Base-by-base conservation (phyloP, 2,113 vertebrate species). In the Xiphophorus maculatus region DNA sequence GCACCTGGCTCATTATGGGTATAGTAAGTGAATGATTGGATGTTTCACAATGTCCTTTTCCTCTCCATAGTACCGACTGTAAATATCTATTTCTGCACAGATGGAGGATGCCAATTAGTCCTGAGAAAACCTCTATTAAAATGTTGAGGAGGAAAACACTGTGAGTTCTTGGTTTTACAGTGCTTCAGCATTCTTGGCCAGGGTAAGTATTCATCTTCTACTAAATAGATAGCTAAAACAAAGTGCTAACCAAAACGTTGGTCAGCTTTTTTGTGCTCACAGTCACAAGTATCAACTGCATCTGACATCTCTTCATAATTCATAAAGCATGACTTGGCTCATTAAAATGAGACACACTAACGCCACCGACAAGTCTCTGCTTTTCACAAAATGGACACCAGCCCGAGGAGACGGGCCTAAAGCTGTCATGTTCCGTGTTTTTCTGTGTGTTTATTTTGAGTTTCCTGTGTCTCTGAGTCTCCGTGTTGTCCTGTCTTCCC, bases 321-420 rank as follows among this genome's bases (percentile, higher is more conserved):
- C 69, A 82, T 80, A 69, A 75, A 33, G 42, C 19, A 61, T 17
- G 62, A 10, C 72, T 74, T 44, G 70, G 72, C 62, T 65, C 69
- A 69, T 65, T 62, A 19, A 77, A 65, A 28, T 28, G 51, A 51
- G 70, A 58, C 32, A 44, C 73, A 58, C 30, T 44, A 66, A 71
- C 54, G 63, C 35, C 68, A 73, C 44, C 62, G 40, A 40, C 73
- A 10, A 48, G 19, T 35, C 29, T 54, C 25, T 65, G 51, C 70
- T 68, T 64, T 75, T 83, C 73, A 86, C 67, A 67, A 63, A 66
- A 30, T 27, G 30, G 61, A 72, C 63, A 79, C 67, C 67, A 40
- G 61, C 70, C 75, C 3, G 74, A 69, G 74, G 79, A 81, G 87
- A 83, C 58, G 87, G 85, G 90, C 87, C 89, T 83, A 83, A 87